Evolutionary conservation across 1,140 invertebrate species (phyloP).

Genomic region (Euwallacea similis): DNA sequence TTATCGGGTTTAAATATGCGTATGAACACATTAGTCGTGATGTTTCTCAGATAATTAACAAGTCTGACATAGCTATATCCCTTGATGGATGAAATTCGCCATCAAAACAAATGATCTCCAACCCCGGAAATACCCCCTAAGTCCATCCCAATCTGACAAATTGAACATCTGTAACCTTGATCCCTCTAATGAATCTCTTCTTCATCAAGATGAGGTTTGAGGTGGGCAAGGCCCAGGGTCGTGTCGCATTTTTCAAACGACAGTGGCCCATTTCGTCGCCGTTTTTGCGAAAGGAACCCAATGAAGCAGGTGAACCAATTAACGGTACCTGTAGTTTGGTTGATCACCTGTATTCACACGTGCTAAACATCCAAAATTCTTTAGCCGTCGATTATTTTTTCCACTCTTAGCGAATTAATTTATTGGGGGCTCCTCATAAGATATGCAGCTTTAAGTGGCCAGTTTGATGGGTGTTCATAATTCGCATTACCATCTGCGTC

Average conservation of each 20-base stretch:
- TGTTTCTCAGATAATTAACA: no score
- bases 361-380: slow-evolving; percentile 43
- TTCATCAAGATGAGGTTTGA: background rate
- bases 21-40: background rate
- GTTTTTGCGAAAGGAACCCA: slow-evolving; percentile 31
- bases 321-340: slow-evolving; percentile 49
- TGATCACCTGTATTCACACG: slow-evolving; percentile 46
- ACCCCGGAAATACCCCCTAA: slow-evolving; percentile 11
- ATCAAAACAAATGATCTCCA: slow-evolving; percentile 4
- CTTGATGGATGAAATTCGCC: no score
- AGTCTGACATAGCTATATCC: no score
- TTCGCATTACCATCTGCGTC: slow-evolving; percentile 34
- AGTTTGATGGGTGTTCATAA: slow-evolving; percentile 31
- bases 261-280: slow-evolving; percentile 18
- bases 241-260: slow-evolving; percentile 28
- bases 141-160: no score
- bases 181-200: background rate
- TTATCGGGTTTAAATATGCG: background rate
- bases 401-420: slow-evolving; percentile 31
- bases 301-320: slow-evolving; percentile 49
- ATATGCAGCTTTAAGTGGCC: slow-evolving; percentile 32
- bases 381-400: slow-evolving; percentile 32
- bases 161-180: background rate
- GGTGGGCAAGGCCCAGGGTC: background rate
- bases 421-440: slow-evolving; percentile 29